phyloP scores from a whole-genome alignment of 1,140 invertebrate genomes.

The Drosophila orena region DNA sequence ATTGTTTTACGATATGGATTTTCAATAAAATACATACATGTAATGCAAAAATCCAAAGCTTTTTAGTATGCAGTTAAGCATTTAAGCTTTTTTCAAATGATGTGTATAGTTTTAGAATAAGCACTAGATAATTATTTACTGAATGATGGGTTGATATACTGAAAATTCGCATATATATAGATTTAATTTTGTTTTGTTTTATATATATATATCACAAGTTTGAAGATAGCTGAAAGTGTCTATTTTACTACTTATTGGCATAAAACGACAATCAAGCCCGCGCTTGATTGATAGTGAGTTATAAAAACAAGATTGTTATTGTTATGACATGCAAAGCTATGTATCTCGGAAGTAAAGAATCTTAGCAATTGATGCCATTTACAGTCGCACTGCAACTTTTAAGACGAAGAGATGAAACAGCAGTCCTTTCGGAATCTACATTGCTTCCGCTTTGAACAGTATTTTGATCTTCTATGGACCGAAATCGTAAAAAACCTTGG shows the following conservation, averaged over 20 bases:
- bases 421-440: conserved; percentile 10
- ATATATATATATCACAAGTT: conserved; percentile 76
- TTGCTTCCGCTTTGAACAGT: conserved; percentile 25
- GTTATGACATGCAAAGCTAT: conserved; percentile 17
- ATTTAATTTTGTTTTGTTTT: conserved; percentile 28
- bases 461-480: conserved; percentile 87
- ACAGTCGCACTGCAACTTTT: conserved; percentile 47
- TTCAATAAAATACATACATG: not conserved
- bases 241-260: conserved; percentile 70
- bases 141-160: conserved; percentile 19
- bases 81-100: conserved; percentile 10
- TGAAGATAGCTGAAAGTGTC: conserved; percentile 74
- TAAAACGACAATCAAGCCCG: conserved; percentile 29
- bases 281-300: conserved; percentile 14
- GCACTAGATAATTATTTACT: conserved; percentile 3
- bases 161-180: conserved; percentile 10
- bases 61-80: not conserved
- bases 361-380: conserved; percentile 46
- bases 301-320: conserved; percentile 7
- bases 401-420: conserved; percentile 34
- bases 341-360: not conserved
- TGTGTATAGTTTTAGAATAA: not conserved
- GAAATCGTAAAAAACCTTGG: conserved; percentile 93
- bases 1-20: conserved; percentile 5
- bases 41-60: not conserved